A percentile compares a stretch with the other conserved stretches of the same genome.
These are phyloP conservation scores for Amiota mariae DNA, from an alignment of 2,888 invertebrate genomes.

Conservation along the genomic window DNA sequence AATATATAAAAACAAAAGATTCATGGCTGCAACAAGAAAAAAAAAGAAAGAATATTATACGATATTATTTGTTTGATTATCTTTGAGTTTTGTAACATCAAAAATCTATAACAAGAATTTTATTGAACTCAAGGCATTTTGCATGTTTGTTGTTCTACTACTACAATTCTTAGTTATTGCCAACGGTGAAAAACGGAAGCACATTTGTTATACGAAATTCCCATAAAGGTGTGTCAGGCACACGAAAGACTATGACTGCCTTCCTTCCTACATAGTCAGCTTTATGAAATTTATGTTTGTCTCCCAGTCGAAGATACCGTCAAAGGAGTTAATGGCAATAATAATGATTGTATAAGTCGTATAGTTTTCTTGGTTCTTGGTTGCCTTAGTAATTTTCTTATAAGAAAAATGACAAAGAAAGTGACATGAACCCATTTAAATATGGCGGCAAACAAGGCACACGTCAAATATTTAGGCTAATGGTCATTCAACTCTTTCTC, in stretches of 20 bases:
- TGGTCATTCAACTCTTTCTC: not conserved
- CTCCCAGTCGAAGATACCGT: not conserved
- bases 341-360: constrained; percentile 15
- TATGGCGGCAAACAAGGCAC: not conserved
- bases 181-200: constrained; percentile 8
- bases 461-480: constrained; percentile 8
- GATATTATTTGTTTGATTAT: constrained; percentile 42
- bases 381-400: not conserved
- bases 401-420: not conserved
- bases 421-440: constrained; percentile 12
- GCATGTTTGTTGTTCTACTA: constrained; percentile 5
- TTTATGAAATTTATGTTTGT: constrained; percentile 2
- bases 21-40: constrained; percentile 43
- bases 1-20: constrained; percentile 44
- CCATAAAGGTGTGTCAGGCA: constrained; percentile 15
- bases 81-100: not conserved
- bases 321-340: constrained; percentile 19
- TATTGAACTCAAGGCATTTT: constrained; percentile 7
- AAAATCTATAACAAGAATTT: constrained; percentile 18
- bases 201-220: constrained; percentile 12
- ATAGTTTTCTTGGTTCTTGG: too few species aligned
- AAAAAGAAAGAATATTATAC: constrained; percentile 30
- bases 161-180: too few species aligned
- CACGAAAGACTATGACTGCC: not conserved
- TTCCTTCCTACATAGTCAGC: not conserved